Base-by-base conservation (phyloP, 1,140 invertebrate species). In the Diprion similis region DNA sequence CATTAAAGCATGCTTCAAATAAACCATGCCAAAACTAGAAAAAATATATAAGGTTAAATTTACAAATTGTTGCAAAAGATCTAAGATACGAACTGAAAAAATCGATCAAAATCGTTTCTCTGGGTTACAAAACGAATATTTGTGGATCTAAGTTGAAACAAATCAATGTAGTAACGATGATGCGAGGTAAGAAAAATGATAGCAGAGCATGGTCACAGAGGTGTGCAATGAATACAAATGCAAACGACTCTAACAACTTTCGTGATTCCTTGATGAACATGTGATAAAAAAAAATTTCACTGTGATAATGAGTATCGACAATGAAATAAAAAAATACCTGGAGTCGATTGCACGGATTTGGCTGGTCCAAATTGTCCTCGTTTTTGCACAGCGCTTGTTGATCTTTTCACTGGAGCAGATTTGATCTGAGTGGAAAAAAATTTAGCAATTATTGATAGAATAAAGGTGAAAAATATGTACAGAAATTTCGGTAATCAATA, bases 351-450 rank as follows among this genome's bases (percentile, higher is more conserved):
- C 51, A 79, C 72, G 13, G 78, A 71, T 72, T 85, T 89, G 2
- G 83, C 78, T 10, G 85, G 85, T 19, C 86, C 86, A 77, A 87
- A 86, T 67, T 87, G 85, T 69, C 81, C 82, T 77, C 82, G 84
- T 76, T 86, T 84, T 72, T 68, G 78, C 51, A 83, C 71, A 64
- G 82, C 72, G 69, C 77, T 80, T 15, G 77, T 79, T 66, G 82
- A 66, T 70, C 84, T 84, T 75, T 87, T 87, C 9, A 82, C 79
- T n/a, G 85, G 81, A 66, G 86, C 85, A 18, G 87, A 86, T 76
- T 81, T 86, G 24, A 85, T 78, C 86, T 86, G 67, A 11, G 77
- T 59, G 51, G n/a, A 15, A 59, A 59, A 59, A 59, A 6, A 17
- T 59, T 59, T 1, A 67, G 47, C 46, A 47, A 68, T 71, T 71